These are phyloP conservation scores for Drosophila takahashii DNA, from an alignment of 1,140 invertebrate species.

Conservation along the genomic window DNA sequence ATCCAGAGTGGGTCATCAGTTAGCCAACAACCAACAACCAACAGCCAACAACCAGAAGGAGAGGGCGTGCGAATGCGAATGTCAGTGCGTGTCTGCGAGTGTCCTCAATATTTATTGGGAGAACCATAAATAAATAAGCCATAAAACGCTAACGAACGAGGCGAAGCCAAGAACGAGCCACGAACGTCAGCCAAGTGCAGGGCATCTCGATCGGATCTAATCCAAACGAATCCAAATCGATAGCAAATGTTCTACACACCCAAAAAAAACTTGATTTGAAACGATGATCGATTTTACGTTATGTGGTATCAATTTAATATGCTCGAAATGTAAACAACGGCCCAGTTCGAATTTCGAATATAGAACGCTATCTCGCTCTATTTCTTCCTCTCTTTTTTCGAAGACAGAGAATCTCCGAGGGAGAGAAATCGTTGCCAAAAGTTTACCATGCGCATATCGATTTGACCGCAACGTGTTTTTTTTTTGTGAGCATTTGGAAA, in stretches of 20 bases:
- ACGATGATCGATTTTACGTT: too few species aligned
- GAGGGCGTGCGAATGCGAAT: neutral
- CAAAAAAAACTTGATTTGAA: too few species aligned
- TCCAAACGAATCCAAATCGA: neutral
- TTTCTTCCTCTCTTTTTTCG: too few species aligned
- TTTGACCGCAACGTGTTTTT: too few species aligned
- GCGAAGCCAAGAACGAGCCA: constrained; percentile 10
- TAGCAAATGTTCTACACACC: neutral
- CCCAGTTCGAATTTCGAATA: too few species aligned
- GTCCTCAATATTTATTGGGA: constrained; percentile 53
- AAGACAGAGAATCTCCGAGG: too few species aligned
- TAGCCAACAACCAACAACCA: constrained; percentile 1
- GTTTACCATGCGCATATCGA: too few species aligned
- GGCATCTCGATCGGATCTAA: constrained; percentile 31
- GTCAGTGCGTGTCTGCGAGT: constrained; percentile 39
- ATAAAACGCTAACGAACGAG: constrained; percentile 46
- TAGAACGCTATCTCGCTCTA: too few species aligned
- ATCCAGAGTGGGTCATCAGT: constrained; percentile 28
- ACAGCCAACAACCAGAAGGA: neutral
- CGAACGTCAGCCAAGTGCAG: constrained; percentile 17
- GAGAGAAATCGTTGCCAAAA: too few species aligned
- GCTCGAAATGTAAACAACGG: too few species aligned
- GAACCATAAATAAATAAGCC: constrained; percentile 60
- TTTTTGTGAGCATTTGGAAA: too few species aligned
- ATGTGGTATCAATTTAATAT: too few species aligned